Conservation (phyloP, 2,113 vertebrate genomes). For the Speoplatyrhinus poulsoni region DNA sequence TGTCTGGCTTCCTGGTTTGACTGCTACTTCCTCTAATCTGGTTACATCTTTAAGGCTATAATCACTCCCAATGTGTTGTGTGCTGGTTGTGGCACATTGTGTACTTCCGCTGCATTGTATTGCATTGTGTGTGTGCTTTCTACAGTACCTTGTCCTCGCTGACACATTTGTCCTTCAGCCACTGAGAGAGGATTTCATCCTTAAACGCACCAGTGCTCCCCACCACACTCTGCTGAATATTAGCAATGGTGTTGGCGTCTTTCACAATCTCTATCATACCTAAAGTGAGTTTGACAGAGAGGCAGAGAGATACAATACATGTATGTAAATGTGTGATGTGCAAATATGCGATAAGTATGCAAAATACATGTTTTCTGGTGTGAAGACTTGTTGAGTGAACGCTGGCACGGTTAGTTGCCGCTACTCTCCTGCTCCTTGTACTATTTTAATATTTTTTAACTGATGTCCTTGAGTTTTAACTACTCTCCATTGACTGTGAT, state of each 20-base stretch:
- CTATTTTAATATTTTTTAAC: too few species aligned
- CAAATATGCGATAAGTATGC: background rate
- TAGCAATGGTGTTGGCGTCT: constrained; percentile 96
- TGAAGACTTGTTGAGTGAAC: too few species aligned
- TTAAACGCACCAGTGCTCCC: constrained; percentile 97
- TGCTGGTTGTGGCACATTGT: background rate
- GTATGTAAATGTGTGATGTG: too few species aligned
- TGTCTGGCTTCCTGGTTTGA: too few species aligned
- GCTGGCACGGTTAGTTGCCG: too few species aligned
- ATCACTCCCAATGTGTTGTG: background rate
- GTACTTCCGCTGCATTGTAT: background rate
- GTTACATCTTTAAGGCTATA: too few species aligned
- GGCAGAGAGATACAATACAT: background rate
- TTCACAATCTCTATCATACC: constrained; percentile 99
- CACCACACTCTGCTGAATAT: constrained; percentile 97
- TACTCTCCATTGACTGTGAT: too few species aligned
- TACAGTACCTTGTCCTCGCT: constrained; percentile 95
- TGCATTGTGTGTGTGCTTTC: background rate
- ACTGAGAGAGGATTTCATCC: constrained; percentile 94
- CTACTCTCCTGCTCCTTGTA: too few species aligned
- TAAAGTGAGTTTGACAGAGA: constrained; percentile 44
- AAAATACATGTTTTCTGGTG: too few species aligned
- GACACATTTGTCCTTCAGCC: constrained; percentile 92
- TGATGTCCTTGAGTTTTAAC: too few species aligned
- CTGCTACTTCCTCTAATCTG: too few species aligned